Conservation (phyloP, 1,140 invertebrate genomes). For the Protaetia brevitarsis region DNA sequence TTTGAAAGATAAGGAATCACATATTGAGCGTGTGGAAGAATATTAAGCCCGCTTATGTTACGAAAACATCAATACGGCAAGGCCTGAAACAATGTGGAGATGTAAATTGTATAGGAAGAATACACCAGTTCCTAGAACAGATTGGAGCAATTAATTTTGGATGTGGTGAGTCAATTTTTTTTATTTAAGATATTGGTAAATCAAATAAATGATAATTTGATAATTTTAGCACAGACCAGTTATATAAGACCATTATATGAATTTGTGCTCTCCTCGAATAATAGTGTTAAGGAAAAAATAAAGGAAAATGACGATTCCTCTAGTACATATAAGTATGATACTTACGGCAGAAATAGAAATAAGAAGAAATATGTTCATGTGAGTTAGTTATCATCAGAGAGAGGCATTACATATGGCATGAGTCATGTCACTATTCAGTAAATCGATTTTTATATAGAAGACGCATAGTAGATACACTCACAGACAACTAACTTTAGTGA, state of each 20-base stretch:
- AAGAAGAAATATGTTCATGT: slow-evolving; percentile 45
- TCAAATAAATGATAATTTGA: slow-evolving; percentile 10
- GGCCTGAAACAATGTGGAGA: slow-evolving; percentile 63
- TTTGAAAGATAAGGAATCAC: slow-evolving; percentile 57
- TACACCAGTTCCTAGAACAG: slow-evolving; percentile 62
- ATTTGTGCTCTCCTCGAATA: slow-evolving; percentile 32
- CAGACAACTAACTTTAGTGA: too few relatives aligned
- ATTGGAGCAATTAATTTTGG: slow-evolving; percentile 65
- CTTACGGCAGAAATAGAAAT: slow-evolving; percentile 27
- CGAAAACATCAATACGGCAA: slow-evolving; percentile 57
- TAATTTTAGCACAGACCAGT: slow-evolving; percentile 45
- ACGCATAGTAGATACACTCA: too few relatives aligned
- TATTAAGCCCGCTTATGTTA: slow-evolving; percentile 57
- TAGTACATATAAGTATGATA: background rate
- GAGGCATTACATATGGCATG: too few relatives aligned
- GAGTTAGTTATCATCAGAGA: too few relatives aligned
- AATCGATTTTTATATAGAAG: too few relatives aligned
- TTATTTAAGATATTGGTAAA: background rate
- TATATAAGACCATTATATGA: slow-evolving; percentile 46
- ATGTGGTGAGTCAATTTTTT: slow-evolving; percentile 58
- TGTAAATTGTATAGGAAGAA: slow-evolving; percentile 61
- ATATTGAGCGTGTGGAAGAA: slow-evolving; percentile 58
- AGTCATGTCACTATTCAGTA: too few relatives aligned
- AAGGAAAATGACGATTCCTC: slow-evolving; percentile 26
- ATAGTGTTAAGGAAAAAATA: slow-evolving; percentile 14